Evolutionary conservation across 2,797 vertebrate genomes (phyloP), one percentile per base, ranked within the genome.

Genomic region (Poecilia wingei): DNA sequence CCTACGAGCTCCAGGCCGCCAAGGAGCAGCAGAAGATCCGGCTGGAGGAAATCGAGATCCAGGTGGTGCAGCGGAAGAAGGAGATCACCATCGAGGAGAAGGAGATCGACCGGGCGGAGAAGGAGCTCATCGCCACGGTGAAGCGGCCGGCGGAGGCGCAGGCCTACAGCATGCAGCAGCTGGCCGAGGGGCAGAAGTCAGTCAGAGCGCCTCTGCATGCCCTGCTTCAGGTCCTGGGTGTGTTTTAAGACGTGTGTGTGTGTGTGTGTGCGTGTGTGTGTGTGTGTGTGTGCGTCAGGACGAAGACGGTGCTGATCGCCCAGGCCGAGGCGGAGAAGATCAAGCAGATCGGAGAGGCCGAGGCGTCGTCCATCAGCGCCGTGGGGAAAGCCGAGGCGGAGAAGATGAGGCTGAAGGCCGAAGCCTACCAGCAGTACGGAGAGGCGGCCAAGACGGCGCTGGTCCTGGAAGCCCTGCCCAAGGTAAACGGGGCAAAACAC

Each of bases 271-370:
- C 1, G 31, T 31, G 31, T 31, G 31, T 31, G 31, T 31, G 31
- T 31, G 31, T 31, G 31, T 31, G 31, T 31, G 31, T 31, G 31
- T 31, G 1, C 46, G 1, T 16, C 93, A 99, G 98, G 92, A 92
- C 95, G 20, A 97, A 97, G 93, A 96, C 93, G 66, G 97, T 99
- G 88, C 94, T 99, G 87, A 93, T 95, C 0, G 97, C 98, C 2
- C 97, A 98, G 92, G 98, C 97, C 0, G 96, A 99, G 80, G 97
- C 97, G 0, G 97, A 99, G 83, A 99, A 97, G 95, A 99, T 99
- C 90, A 96, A 83, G 41, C 96, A 85, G 91, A 93, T 98, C 0
- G 98, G 98, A 0, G 97, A 98, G 90, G 98, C 98, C 0, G 97
- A 99, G 87, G 98, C 98, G 0, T 92, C 87, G 3, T 97, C 97